Evolutionary conservation across 1,140 invertebrate genomes (phyloP).

Genomic region (Parasteatoda tepidariorum): DNA sequence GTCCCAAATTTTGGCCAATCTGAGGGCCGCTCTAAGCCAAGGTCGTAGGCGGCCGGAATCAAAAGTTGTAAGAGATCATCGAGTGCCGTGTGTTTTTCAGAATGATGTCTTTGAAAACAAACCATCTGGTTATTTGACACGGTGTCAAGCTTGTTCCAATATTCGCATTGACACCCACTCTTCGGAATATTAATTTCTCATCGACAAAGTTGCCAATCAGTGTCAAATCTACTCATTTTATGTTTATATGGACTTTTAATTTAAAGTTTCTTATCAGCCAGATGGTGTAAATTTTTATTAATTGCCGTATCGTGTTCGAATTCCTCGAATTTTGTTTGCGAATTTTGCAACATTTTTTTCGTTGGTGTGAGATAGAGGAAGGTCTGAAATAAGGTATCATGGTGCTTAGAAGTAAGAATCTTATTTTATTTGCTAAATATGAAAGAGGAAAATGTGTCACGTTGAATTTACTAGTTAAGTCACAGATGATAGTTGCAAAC

Average conservation of each 20-base stretch:
- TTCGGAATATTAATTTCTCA: constrained; percentile 20
- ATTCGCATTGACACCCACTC: constrained; percentile 31
- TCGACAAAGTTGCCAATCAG: constrained; percentile 10
- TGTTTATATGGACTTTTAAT: neutral
- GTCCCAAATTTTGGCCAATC: constrained; percentile 55
- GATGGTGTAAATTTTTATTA: neutral
- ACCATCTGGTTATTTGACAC: constrained; percentile 46
- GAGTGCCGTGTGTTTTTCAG: neutral
- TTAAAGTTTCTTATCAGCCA: neutral
- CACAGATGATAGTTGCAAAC: too few relatives aligned
- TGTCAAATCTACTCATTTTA: neutral
- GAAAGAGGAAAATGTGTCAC: too few relatives aligned
- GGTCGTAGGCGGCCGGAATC: constrained; percentile 46
- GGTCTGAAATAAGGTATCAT: too few relatives aligned
- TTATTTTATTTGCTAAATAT: too few relatives aligned
- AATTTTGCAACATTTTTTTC: too few relatives aligned
- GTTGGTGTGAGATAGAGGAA: too few relatives aligned
- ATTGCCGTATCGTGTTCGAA: too few relatives aligned
- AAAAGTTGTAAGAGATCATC: constrained; percentile 6
- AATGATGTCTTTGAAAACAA: constrained; percentile 27
- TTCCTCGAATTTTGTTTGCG: too few relatives aligned
- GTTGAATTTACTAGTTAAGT: too few relatives aligned
- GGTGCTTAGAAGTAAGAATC: too few relatives aligned
- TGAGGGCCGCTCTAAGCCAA: constrained; percentile 13
- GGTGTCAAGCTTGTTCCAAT: neutral